Percentiles rank a stretch among this genome's conserved stretches.
phyloP scores from a whole-genome alignment of 2,888 invertebrate genomes.

The Cryptus viduatorius region DNA sequence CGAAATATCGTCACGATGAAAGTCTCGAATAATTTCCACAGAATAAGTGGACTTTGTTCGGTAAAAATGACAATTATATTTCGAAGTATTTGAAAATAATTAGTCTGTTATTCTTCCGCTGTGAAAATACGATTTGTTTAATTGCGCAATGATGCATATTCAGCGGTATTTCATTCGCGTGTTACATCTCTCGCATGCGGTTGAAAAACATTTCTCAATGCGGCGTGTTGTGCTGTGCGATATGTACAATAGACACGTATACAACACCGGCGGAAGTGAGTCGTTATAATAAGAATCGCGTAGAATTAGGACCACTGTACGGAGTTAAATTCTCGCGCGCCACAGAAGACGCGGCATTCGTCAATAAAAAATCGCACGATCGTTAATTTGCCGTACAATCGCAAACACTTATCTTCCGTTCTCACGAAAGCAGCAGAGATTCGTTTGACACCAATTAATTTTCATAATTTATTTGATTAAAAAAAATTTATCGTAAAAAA shows the following conservation, averaged over 20 bases:
- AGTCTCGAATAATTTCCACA: too few species aligned
- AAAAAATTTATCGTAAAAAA: neutral
- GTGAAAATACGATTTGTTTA: neutral
- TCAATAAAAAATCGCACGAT: neutral
- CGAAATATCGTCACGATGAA: too few species aligned
- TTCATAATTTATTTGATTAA: neutral
- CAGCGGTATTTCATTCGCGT: neutral
- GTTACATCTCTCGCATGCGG: neutral
- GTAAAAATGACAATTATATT: too few species aligned
- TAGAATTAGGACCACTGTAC: neutral
- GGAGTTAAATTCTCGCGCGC: neutral
- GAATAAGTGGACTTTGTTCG: too few species aligned
- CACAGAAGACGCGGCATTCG: neutral
- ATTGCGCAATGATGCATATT: neutral
- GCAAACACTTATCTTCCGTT: neutral
- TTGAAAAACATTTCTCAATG: constrained; percentile 6
- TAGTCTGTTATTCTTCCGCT: neutral
- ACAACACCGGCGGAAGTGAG: neutral
- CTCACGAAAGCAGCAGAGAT: neutral
- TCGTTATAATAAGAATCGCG: neutral
- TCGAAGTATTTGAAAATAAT: too few species aligned
- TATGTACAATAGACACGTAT: neutral
- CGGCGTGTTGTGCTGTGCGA: neutral
- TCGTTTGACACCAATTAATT: neutral
- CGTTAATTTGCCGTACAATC: neutral